These are phyloP conservation scores for Drosophila malerkotliana DNA, from an alignment of 1,140 invertebrate species.

Conservation along the genomic window DNA sequence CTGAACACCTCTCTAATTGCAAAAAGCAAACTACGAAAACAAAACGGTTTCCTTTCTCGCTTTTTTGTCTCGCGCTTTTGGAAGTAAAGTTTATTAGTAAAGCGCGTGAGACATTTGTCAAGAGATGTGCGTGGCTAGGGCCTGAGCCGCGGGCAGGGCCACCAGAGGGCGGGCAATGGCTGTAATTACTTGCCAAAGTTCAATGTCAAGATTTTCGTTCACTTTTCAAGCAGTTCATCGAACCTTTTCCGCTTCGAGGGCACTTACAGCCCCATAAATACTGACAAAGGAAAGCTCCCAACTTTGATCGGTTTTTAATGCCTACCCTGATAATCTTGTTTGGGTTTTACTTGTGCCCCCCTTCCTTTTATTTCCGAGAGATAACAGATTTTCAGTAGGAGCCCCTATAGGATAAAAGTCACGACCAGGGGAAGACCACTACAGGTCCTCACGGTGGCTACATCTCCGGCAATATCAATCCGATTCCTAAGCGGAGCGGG, in stretches of 20 bases:
- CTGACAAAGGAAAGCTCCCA: neutral
- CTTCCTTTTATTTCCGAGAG: no score
- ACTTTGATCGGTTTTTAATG: constrained; percentile 18
- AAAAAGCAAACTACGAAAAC: constrained; percentile 25
- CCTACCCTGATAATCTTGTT: neutral
- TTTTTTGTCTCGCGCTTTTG: neutral
- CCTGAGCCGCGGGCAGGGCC: neutral
- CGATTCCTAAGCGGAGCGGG: no score
- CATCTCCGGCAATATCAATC: no score
- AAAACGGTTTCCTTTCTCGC: constrained; percentile 24
- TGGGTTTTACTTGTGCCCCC: no score
- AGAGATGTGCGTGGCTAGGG: constrained; percentile 27
- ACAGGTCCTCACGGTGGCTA: no score
- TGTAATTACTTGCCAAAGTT: constrained; percentile 40
- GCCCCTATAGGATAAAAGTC: no score
- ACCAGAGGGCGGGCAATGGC: neutral
- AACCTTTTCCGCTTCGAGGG: constrained; percentile 17
- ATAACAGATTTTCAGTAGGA: no score
- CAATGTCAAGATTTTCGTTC: constrained; percentile 57
- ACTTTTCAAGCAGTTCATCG: constrained; percentile 42
- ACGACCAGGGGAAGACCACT: no score
- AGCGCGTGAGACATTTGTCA: constrained; percentile 46
- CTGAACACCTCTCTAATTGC: constrained; percentile 43
- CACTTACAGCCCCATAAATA: no score
- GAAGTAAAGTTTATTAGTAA: constrained; percentile 18